phyloP scores from a whole-genome alignment of 2,113 vertebrate genomes.

The Callopanchax toddi region DNA sequence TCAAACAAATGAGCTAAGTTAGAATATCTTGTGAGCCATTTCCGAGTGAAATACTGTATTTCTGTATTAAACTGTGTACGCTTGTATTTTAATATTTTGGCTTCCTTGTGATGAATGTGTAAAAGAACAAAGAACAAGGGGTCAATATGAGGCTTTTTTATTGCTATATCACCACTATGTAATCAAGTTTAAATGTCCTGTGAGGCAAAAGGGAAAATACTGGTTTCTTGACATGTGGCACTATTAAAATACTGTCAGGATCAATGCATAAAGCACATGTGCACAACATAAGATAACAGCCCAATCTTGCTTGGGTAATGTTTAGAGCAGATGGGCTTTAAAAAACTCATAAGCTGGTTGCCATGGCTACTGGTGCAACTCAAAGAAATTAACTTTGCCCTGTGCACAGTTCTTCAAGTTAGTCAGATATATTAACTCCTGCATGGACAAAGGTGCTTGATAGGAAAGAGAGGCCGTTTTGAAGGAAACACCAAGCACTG shows the following conservation, averaged over 20 bases:
- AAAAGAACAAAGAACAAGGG: no score
- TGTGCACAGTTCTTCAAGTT: conserved; percentile 74
- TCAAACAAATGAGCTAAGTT: no score
- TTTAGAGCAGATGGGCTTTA: conserved; percentile 88
- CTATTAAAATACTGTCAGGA: conserved; percentile 72
- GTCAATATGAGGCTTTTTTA: no score
- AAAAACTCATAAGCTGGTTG: conserved; percentile 83
- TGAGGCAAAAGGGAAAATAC: conserved; percentile 29
- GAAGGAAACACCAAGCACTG: conserved; percentile 23
- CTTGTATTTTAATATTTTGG: no score
- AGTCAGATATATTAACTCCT: conserved; percentile 81
- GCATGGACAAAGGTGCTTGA: conserved; percentile 50
- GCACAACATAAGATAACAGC: conserved; percentile 61
- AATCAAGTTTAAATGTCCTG: conserved; percentile 8
- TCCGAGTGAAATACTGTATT: no score
- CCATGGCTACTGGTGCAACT: conserved; percentile 81
- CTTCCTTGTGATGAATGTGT: no score
- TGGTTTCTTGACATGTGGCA: conserved; percentile 37
- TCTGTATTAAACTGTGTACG: no score
- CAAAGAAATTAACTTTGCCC: conserved; percentile 84
- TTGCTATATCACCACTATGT: no score
- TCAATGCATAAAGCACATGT: conserved; percentile 81
- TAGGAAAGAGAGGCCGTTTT: conserved; percentile 24
- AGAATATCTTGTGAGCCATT: not conserved
- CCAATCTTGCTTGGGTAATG: conserved; percentile 80